phyloP scores from a whole-genome alignment of 1,140 invertebrate species.

The Apocrypta bakeri region DNA sequence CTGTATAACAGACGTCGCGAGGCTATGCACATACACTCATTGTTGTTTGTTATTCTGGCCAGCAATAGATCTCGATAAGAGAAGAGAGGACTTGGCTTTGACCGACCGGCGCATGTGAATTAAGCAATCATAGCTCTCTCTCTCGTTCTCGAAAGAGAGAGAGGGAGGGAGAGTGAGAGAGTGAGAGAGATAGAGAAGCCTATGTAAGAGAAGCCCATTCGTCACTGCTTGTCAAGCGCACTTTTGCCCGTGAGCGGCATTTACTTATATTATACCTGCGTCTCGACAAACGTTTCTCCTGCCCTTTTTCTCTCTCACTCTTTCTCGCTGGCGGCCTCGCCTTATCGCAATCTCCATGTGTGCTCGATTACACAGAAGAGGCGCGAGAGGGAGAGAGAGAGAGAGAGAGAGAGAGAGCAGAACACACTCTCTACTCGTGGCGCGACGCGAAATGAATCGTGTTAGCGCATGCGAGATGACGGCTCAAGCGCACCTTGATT shows the following conservation, averaged over 20 bases:
- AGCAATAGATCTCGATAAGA: constrained; percentile 69
- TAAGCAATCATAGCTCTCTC: constrained; percentile 70
- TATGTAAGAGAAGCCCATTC: constrained; percentile 62
- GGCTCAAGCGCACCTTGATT: constrained; percentile 34
- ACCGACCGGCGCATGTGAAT: constrained; percentile 66
- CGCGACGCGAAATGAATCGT: constrained; percentile 38
- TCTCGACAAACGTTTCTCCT: constrained; percentile 8
- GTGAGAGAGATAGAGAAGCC: constrained; percentile 24
- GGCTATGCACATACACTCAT: constrained; percentile 51
- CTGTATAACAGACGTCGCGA: constrained; percentile 9
- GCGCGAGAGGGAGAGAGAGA: background rate
- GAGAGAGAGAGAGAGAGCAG: constrained; percentile 2
- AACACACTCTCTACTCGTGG: background rate
- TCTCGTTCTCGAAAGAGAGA: constrained; percentile 54
- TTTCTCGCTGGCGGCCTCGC: constrained; percentile 53
- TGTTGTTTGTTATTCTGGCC: constrained; percentile 67
- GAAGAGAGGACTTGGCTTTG: constrained; percentile 61
- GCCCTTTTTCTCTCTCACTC: background rate
- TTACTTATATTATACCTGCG: constrained; percentile 46
- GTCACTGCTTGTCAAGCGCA: constrained; percentile 67
- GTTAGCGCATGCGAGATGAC: constrained; percentile 39
- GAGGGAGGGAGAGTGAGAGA: constrained; percentile 28
- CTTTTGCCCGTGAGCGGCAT: constrained; percentile 66
- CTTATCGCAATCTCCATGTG: constrained; percentile 61
- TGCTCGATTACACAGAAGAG: constrained; percentile 36